Base-by-base conservation (phyloP, 92 coral and sea anemone genomes). In the Anthopleura xanthogrammica region DNA sequence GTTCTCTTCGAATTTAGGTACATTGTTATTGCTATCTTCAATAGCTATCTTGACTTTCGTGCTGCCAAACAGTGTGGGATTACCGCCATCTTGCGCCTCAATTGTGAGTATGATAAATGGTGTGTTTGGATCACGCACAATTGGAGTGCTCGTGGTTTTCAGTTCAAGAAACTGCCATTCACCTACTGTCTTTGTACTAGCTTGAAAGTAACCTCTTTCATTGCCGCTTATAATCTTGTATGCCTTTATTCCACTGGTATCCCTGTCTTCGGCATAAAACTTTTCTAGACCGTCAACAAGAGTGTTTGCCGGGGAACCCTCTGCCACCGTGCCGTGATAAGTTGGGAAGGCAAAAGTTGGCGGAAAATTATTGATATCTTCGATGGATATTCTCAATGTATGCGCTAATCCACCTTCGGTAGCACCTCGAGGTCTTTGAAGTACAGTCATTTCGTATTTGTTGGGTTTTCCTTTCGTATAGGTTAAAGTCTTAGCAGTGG, bases 211-310 rank as follows among this genome's bases (percentile, higher is more conserved):
- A n/a, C 82, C 85, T 83, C 83, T 89, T 29, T 89, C 92, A 83
- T 89, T 89, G 40, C 92, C 92, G 23, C 88, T 83, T 40, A 86
- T 82, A 36, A 89, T 89, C 9, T 71, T 42, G 72, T 89, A 89
- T 40, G 75, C 54, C 41, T 79, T 78, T 17, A 89, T 81, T 60
- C 89, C 89, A 41, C 76, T 48, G 12, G 89, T 75, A 57, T 89
- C 92, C 41, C 92, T 83, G 46, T 89, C 92, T 52, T 81, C 88
- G 5, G 92, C 92, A 80, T 89, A 78, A 75, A 86, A 86, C 23
- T 75, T 85, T 56, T 87, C 92, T 16, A 89, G 79, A 7, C 92
- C 92, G 39, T 83, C 86, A 14, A 89, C 92, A 58, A 86, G 73
- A 29, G 78, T 78, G 46, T 83, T 80, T 22, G 81, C 75, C 8